Conservation (phyloP, 2,888 invertebrate species). For the Nomada ferruginata region DNA sequence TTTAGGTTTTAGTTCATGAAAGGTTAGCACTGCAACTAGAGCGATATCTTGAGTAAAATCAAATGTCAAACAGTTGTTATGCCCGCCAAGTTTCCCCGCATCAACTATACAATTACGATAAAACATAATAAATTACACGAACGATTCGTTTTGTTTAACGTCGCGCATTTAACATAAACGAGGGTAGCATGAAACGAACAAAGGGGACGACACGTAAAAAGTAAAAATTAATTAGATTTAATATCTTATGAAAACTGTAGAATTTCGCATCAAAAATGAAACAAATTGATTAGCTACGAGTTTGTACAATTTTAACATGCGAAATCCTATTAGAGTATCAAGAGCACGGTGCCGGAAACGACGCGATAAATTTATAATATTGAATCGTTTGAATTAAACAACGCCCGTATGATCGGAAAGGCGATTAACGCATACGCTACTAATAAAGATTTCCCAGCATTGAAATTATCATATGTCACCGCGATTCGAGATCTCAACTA, state of each 20-base stretch:
- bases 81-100: not conserved
- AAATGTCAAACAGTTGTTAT: not conserved
- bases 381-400: slow-evolving; percentile 3
- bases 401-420: slow-evolving; percentile 15
- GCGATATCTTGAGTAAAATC: not conserved
- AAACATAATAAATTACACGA: not conserved
- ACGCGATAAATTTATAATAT: slow-evolving; percentile 5
- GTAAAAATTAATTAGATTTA: no score
- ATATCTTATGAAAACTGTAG: no score
- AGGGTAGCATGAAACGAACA: no score
- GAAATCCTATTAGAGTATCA: not conserved
- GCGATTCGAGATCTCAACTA: slow-evolving; percentile 14
- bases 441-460: not conserved
- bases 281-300: no score
- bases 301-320: no score
- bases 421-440: not conserved
- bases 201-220: no score
- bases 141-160: not conserved
- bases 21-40: not conserved
- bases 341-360: not conserved
- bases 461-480: slow-evolving; percentile 5
- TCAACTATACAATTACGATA: not conserved
- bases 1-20: no score
- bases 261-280: no score
- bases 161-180: not conserved